Evolutionary conservation across 2,113 vertebrate species (phyloP), one percentile per base, ranked within the genome.

Genomic region (Ctenodactylus gundi): DNA sequence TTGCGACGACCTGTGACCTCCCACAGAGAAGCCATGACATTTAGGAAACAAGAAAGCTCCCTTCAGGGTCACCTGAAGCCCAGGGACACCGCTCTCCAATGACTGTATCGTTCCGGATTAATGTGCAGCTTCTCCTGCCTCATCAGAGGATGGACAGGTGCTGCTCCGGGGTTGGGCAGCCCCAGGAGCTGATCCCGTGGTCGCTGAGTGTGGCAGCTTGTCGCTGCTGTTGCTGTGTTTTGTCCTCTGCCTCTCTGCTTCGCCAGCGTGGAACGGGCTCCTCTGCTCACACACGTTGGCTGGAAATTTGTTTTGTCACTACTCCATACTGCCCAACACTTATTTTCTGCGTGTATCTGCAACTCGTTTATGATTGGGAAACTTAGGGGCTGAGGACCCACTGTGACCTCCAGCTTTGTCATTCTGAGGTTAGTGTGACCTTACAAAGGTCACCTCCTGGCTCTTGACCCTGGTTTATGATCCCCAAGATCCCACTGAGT

Each of bases 41-140:
- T 18, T 36, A 12, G 27, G 3, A 36, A n/a, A 14, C 29, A 12
- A n/a, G 77, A 44, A 34, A 72, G 36, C n/a, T 34, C 7, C 44
- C 34, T 11, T 1, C 7, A 29, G 2, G 39, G 31, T n/a, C 25
- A 0, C 29, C 17, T 6, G 29, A 72, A 2, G 49, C 12, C 4
- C 8, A 7, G 41, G 17, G 3, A 25, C 1, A 4, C n/a, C 1
- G 2, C 39, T 44, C 46, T 2, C 7, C 21, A 1, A 17, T 6
- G 86, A 36, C 41, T 0, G 1, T 2, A 5, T 11, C 12, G 1
- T 58, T 6, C 13, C 25, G 20, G 4, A 17, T 2, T 0, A 0
- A 1, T 1, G 0, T 0, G 44, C 12, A 1, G 0, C 4, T n/a
- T 14, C 0, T 0, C 25, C 17, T 0, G 5, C 58, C 6, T 41